Percentiles rank a stretch among this genome's conserved stretches.
phyloP scores from a whole-genome alignment of 2,797 vertebrate species.

The Anguilla anguilla region DNA sequence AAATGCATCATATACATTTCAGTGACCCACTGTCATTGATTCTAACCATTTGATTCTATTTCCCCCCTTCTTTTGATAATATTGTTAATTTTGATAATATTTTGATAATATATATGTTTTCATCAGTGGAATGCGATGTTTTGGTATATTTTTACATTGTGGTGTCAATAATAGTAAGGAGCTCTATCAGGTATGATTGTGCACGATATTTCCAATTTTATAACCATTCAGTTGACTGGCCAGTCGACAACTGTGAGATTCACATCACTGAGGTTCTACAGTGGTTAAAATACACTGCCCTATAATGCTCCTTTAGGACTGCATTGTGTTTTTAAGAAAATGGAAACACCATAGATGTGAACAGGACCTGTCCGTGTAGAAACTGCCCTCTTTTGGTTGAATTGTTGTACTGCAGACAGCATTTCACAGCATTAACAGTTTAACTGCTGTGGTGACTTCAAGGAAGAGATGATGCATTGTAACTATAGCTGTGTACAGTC shows the following conservation, averaged over 20 bases:
- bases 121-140: not conserved
- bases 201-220: too few relatives aligned
- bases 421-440: not conserved
- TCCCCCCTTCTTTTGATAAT: not conserved
- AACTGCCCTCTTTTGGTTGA: slow-evolving; percentile 27
- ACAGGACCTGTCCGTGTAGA: not conserved
- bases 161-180: too few relatives aligned
- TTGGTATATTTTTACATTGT: not conserved
- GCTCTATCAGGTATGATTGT: too few relatives aligned
- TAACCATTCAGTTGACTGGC: too few relatives aligned
- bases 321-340: not conserved
- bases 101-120: not conserved
- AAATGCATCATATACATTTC: not conserved
- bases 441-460: not conserved
- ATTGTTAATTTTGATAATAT: not conserved
- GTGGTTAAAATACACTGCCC: not conserved
- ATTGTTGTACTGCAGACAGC: slow-evolving; percentile 5
- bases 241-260: too few relatives aligned
- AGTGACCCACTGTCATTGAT: not conserved
- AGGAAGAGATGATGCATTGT: not conserved
- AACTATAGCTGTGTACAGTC: not conserved
- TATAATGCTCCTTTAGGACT: not conserved
- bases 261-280: too few relatives aligned
- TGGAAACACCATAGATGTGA: not conserved
- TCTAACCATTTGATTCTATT: not conserved